phyloP scores from a whole-genome alignment of 2,888 invertebrate genomes.

The Leptogaster cylindrica region DNA sequence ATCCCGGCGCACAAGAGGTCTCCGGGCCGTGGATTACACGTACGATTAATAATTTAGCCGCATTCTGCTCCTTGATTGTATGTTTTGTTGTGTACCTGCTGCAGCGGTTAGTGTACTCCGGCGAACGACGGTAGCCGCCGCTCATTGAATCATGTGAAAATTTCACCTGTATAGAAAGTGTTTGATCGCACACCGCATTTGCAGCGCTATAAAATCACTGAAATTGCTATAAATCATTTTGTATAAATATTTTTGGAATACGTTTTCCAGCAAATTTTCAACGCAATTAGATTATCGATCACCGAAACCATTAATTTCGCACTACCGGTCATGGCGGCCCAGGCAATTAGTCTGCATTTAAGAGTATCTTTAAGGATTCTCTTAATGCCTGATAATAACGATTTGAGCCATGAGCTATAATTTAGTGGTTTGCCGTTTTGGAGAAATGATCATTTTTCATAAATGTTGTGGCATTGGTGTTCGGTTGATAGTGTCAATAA shows the following conservation, averaged over 20 bases:
- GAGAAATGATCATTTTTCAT: too few species aligned
- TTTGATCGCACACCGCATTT: constrained; percentile 8
- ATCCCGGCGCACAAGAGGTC: constrained; percentile 11
- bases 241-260: constrained; percentile 20
- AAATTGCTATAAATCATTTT: constrained; percentile 21
- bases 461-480: too few species aligned
- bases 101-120: neutral
- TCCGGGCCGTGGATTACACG: constrained; percentile 4
- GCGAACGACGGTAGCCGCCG: neutral
- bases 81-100: constrained; percentile 9
- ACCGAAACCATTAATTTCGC: constrained; percentile 23
- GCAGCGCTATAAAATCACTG: neutral
- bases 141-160: constrained; percentile 27
- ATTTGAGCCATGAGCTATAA: neutral
- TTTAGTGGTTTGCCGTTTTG: too few species aligned
- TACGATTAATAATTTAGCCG: constrained; percentile 26
- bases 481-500: too few species aligned
- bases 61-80: constrained; percentile 14
- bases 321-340: constrained; percentile 2
- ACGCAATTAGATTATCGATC: constrained; percentile 34
- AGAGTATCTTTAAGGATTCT: constrained; percentile 1
- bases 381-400: constrained; percentile 11
- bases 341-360: constrained; percentile 8
- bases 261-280: constrained; percentile 12
- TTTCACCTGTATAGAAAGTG: constrained; percentile 33